Base-by-base conservation (phyloP, 2,113 vertebrate genomes). In the Tiliqua scincoides region DNA sequence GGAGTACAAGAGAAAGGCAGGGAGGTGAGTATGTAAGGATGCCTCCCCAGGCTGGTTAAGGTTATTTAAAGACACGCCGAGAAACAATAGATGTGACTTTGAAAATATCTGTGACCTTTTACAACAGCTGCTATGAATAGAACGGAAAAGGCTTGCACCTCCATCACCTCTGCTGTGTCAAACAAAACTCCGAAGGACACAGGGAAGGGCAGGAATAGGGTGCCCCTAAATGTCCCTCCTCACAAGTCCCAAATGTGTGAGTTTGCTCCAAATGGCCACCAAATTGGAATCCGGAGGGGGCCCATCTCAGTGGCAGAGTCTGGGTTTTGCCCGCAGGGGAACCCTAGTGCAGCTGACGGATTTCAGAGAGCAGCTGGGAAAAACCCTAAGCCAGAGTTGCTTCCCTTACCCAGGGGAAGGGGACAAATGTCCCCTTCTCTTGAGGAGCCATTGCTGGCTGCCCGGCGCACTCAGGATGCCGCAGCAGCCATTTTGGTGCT, bases 401-500 rank as follows among this genome's bases (percentile, higher is more conserved):
- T n/a, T n/a, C n/a, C n/a, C n/a, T n/a, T n/a, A n/a, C n/a, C n/a
- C n/a, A n/a, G n/a, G n/a, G n/a, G n/a, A n/a, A n/a, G n/a, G n/a
- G n/a, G n/a, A n/a, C n/a, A n/a, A n/a, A n/a, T n/a, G n/a, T n/a
- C n/a, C n/a, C n/a, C n/a, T n/a, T n/a, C n/a, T n/a, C n/a, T n/a
- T n/a, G n/a, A n/a, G n/a, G n/a, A n/a, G n/a, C n/a, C n/a, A n/a
- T n/a, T n/a, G n/a, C n/a, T n/a, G n/a, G n/a, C n/a, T n/a, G n/a
- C n/a, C n/a, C n/a, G n/a, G n/a, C n/a, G n/a, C n/a, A n/a, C n/a
- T n/a, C n/a, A n/a, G n/a, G n/a, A n/a, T n/a, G n/a, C 86, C 95
- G 96, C 23, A 96, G 96, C 87, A 96, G 94, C 88, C 95, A 96
- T 0, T 73, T 43, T 17, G 30, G 14, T 4, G 73, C 14, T 27